Conservation (phyloP, 2,797 vertebrate species). For the Rhinogobio ventralis region DNA sequence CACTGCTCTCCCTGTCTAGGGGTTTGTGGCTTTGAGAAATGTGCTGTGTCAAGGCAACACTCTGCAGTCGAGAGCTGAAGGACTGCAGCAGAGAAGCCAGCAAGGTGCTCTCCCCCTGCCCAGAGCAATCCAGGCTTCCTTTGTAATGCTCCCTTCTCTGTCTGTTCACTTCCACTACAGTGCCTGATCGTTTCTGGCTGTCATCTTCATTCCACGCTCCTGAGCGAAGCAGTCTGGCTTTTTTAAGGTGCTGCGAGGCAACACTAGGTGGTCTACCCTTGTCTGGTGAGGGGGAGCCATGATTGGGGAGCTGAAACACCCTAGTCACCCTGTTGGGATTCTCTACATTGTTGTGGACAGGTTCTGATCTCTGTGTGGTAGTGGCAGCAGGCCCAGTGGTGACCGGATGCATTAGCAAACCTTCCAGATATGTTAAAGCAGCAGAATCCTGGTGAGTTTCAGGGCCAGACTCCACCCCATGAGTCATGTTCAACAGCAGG, state of each 20-base stretch:
- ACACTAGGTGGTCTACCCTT: conserved; percentile 82
- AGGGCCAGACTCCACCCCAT: conserved; percentile 99
- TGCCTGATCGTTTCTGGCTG: conserved; percentile 84
- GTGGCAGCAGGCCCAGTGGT: conserved; percentile 92
- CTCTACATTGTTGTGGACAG: conserved; percentile 86
- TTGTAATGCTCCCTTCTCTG: conserved; percentile 88
- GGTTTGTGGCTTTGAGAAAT: conserved; percentile 86
- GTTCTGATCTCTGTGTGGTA: conserved; percentile 87
- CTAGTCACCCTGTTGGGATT: conserved; percentile 86
- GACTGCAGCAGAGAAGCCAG: conserved; percentile 97
- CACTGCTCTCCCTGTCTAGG: conserved; percentile 78
- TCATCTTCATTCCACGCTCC: conserved; percentile 91
- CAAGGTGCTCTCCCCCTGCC: conserved; percentile 95
- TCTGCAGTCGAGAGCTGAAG: conserved; percentile 96
- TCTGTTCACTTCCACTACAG: conserved; percentile 87
- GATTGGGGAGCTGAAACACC: conserved; percentile 84
- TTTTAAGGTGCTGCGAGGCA: conserved; percentile 93
- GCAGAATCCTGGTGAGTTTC: conserved; percentile 99
- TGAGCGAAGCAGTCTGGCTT: conserved; percentile 92
- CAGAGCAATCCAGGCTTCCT: conserved; percentile 87
- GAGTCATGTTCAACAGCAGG: conserved; percentile 99
- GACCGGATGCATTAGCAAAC: conserved; percentile 99
- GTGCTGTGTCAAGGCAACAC: conserved; percentile 94
- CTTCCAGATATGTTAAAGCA: conserved; percentile 99
- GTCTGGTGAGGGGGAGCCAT: conserved; percentile 82